Evolutionary conservation across 2,888 invertebrate genomes (phyloP), one percentile per base, ranked within the genome.

Genomic region (Meiosimyza decipiens): DNA sequence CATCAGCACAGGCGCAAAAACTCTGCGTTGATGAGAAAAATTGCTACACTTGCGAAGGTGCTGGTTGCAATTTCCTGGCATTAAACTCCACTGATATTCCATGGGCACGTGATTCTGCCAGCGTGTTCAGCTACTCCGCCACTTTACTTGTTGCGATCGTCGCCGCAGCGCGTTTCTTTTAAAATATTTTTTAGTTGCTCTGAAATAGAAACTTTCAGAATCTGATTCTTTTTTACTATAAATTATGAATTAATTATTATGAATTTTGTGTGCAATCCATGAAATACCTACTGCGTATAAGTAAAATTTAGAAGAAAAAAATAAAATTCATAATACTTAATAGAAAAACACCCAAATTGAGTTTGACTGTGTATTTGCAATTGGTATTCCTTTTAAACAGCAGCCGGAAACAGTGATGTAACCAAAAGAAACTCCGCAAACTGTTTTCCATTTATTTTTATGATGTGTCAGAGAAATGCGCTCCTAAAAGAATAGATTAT

Each of bases 31-130:
- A 81, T 62, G 74, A 78, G 1, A 76, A 78, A 28, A 79, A 82
- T 70, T 86, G 86, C 72, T 85, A 71, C 71, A 79, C 79, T 57
- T 86, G 86, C 72, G 83, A 84, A 11, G 86, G 86, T 7, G 73
- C 75, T 52, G 86, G 85, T 62, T 86, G 86, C 74, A 86, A 86
- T 73, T 80, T 80, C 74, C 76, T 85, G 16, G 67, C 70, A 40
- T 62, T 77, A 49, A 81, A 81, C 63, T 74, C 79, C 3, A 67
- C 74, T 0, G 72, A 75, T 1, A 83, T 86, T 47, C 86, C 86
- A 4, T 18, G 80, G 52, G 85, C 86, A 4, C 82, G 79, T 51
- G 85, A 82, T 71, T 75, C 81, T n/a, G 84, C 80, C 69, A 67
- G 73, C 40, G 49, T 76, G 0, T 70, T 77, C 4, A 49, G 77